A percentile compares a stretch with the other conserved stretches of the same genome.
Evolutionary conservation across 2,113 vertebrate species (phyloP).

Genomic region (Picathartes gymnocephalus): DNA sequence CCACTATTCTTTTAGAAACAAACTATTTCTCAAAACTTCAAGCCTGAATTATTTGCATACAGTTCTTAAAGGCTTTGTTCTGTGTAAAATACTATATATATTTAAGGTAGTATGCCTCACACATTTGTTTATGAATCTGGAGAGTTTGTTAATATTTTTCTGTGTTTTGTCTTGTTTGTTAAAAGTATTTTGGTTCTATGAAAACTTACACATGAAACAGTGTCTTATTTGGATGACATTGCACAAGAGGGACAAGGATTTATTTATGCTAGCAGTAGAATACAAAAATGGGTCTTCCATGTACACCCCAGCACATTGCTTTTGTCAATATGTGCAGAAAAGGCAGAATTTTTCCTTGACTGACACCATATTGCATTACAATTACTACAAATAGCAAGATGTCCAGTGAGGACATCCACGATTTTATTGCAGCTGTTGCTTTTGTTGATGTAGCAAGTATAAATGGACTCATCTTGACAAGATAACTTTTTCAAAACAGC

Average conservation of each 20-base stretch:
- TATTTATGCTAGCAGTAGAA: background rate
- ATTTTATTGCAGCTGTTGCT: background rate
- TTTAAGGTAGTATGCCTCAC: background rate
- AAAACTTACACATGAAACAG: background rate
- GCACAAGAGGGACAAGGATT: background rate
- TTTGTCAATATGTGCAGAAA: background rate
- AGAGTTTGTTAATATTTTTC: background rate
- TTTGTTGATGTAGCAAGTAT: background rate
- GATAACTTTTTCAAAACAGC: background rate
- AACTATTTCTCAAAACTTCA: background rate
- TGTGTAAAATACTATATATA: background rate
- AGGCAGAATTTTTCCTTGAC: background rate
- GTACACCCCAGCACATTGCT: background rate
- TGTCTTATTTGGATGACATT: background rate
- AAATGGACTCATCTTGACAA: background rate
- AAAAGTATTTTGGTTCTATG: background rate
- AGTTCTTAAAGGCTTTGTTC: background rate
- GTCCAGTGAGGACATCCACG: background rate
- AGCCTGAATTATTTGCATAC: background rate
- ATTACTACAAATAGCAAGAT: background rate
- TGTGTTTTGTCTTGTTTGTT: background rate
- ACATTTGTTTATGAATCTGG: background rate
- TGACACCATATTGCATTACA: background rate
- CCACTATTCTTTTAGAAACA: background rate
- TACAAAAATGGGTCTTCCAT: background rate